Evolutionary conservation across 1,140 invertebrate genomes (phyloP).

Genomic region (Drosophila nigrodunni): DNA sequence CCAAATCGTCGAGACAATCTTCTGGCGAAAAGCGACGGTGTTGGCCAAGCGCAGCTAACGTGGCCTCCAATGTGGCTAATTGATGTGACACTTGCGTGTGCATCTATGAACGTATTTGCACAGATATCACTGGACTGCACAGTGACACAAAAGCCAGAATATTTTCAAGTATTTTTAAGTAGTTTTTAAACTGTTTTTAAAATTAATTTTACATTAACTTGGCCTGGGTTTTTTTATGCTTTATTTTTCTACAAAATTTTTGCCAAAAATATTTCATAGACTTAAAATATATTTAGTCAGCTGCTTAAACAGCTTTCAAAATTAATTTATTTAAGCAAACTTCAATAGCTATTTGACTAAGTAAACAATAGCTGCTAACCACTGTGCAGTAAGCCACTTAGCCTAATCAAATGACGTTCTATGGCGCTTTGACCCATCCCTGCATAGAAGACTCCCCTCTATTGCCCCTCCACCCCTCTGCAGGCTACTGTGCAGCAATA

Average conservation of each 20-base stretch:
- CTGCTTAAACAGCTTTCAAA: too few relatives aligned
- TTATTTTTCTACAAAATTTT: too few relatives aligned
- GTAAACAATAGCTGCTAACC: not conserved
- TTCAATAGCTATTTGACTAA: too few relatives aligned
- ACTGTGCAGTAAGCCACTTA: constrained; percentile 36
- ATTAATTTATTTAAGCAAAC: too few relatives aligned
- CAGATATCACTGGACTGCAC: constrained; percentile 29
- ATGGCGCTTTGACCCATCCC: constrained; percentile 38
- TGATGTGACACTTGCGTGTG: constrained; percentile 69
- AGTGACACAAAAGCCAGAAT: not conserved
- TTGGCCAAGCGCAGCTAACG: constrained; percentile 4
- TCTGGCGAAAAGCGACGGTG: constrained; percentile 2
- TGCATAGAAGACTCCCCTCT: not conserved
- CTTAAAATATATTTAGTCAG: too few relatives aligned
- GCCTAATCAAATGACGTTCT: constrained; percentile 27
- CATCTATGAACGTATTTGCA: constrained; percentile 45
- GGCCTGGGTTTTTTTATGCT: not conserved
- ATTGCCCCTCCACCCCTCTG: not conserved
- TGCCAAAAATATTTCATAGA: too few relatives aligned
- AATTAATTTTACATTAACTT: not conserved
- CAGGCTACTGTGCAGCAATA: constrained; percentile 57
- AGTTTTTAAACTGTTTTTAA: too few relatives aligned
- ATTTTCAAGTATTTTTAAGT: too few relatives aligned
- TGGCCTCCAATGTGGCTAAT: constrained; percentile 43
- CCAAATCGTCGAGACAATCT: constrained; percentile 14